Percentiles rank a stretch among this genome's conserved stretches.
Conservation (phyloP, 2,888 invertebrate genomes). For the Perizoma affinitatum region DNA sequence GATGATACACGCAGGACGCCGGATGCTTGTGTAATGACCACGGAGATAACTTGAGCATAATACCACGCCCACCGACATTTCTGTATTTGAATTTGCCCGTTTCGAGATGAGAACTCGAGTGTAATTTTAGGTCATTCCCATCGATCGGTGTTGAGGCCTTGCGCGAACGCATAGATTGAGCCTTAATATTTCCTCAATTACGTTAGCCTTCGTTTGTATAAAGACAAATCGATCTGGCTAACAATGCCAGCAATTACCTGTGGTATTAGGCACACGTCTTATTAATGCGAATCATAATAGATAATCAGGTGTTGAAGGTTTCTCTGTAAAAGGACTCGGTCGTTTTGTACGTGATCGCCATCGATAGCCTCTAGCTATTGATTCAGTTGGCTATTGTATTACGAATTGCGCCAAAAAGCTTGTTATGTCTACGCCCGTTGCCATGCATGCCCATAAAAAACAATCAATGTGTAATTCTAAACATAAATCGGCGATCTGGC, state of each 20-base stretch:
- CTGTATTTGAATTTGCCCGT: constrained; percentile 38
- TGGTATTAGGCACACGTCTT: constrained; percentile 53
- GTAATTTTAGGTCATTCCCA: constrained; percentile 78
- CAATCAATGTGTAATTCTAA: constrained; percentile 44
- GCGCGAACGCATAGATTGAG: constrained; percentile 43
- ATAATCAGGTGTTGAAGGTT: constrained; percentile 55
- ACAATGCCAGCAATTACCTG: constrained; percentile 53
- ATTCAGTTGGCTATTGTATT: constrained; percentile 58
- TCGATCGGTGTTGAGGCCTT: constrained; percentile 57
- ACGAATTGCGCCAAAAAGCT: constrained; percentile 55
- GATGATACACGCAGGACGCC: constrained; percentile 74
- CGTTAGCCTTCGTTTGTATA: constrained; percentile 48
- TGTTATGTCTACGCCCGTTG: constrained; percentile 62
- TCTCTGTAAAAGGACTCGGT: constrained; percentile 57
- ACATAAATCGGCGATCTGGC: constrained; percentile 39
- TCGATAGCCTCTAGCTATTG: constrained; percentile 19
- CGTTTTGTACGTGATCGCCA: constrained; percentile 51
- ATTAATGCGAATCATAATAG: constrained; percentile 51
- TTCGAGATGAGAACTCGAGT: constrained; percentile 46
- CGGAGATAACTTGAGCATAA: constrained; percentile 38
- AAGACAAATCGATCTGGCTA: constrained; percentile 48
- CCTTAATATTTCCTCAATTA: constrained; percentile 56
- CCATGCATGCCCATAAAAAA: constrained; percentile 44
- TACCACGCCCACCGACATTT: constrained; percentile 44
- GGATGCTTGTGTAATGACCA: constrained; percentile 74